These are phyloP conservation scores for Orthosia cruda DNA, from an alignment of 2,888 invertebrate genomes.

Conservation along the genomic window DNA sequence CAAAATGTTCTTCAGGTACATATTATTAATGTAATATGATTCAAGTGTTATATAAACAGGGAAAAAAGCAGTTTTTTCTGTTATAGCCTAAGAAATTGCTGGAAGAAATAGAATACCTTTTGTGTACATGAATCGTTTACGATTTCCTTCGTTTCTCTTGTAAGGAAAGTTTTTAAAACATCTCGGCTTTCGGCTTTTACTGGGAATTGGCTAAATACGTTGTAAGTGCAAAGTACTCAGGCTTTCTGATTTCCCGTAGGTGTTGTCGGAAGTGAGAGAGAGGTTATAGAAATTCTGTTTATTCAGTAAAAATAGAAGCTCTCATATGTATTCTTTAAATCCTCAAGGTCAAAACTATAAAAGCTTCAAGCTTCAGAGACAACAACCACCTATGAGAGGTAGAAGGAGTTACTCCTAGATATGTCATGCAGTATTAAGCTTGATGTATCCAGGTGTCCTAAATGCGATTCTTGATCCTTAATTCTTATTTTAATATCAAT, in stretches of 20 bases:
- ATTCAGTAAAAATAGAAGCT: background rate
- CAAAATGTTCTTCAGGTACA: background rate
- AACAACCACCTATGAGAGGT: no score
- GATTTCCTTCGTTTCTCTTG: constrained; percentile 18
- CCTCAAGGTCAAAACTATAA: no score
- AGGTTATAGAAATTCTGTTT: background rate
- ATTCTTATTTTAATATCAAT: no score
- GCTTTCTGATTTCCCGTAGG: constrained; percentile 25
- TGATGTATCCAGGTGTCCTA: no score
- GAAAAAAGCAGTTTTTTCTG: constrained; percentile 12
- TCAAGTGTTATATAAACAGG: constrained; percentile 14
- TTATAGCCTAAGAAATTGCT: constrained; percentile 30
- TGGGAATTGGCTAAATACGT: constrained; percentile 35
- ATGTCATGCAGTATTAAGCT: no score
- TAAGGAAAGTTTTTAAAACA: constrained; percentile 18
- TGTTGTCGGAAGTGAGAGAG: background rate
- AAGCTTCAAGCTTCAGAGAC: no score
- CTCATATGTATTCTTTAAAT: no score
- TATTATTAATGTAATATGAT: background rate
- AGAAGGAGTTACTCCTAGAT: no score
- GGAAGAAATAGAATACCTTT: constrained; percentile 32
- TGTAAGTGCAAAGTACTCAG: background rate
- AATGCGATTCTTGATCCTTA: no score
- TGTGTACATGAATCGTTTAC: constrained; percentile 25
- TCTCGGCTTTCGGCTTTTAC: constrained; percentile 28